phyloP scores from a whole-genome alignment of 2,113 vertebrate genomes.

The Melanocharis versteri region DNA sequence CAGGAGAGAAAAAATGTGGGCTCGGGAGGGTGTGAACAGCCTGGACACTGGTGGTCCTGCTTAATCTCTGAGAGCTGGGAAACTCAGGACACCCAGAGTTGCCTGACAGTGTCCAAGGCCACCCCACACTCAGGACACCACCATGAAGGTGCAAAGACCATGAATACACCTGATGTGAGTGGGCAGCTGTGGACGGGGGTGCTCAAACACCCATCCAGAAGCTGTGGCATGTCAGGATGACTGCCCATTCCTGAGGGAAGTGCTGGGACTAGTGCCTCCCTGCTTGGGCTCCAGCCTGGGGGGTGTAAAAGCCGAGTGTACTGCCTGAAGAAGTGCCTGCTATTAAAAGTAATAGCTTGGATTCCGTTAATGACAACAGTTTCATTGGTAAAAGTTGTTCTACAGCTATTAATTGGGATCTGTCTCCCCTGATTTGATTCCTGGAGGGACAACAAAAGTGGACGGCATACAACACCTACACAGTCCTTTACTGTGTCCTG shows the following conservation, averaged over 20 bases:
- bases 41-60: background rate
- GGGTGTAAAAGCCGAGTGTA: background rate
- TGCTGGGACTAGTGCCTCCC: background rate
- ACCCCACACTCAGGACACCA: background rate
- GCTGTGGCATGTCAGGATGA: rapidly evolving
- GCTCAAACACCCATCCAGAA: background rate
- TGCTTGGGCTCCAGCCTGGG: background rate
- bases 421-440: background rate
- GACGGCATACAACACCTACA: background rate
- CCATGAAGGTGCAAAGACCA: background rate
- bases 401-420: background rate
- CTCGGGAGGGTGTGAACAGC: background rate
- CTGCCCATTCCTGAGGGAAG: background rate
- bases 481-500: background rate
- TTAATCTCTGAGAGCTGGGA: background rate
- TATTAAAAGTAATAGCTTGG: background rate
- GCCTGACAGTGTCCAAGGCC: background rate
- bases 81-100: background rate
- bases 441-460: background rate
- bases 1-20: background rate
- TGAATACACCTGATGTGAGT: background rate
- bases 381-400: background rate
- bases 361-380: background rate
- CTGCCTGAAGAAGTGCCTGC: background rate
- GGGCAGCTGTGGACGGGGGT: background rate